Conservation (phyloP, 92 coral and sea anemone species). For the Nematostella vectensis region DNA sequence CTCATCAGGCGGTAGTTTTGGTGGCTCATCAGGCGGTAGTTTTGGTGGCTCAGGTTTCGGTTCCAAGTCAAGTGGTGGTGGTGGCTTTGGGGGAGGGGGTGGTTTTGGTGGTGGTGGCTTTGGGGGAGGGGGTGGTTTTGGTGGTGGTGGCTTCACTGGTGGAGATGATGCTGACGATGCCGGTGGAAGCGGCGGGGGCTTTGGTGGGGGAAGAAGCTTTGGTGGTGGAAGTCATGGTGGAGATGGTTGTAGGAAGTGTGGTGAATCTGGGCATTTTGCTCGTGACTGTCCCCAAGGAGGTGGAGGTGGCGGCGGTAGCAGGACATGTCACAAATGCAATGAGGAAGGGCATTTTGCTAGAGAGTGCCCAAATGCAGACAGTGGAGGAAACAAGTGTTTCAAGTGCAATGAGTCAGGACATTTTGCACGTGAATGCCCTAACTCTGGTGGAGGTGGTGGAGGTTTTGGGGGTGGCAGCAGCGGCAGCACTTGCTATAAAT, state of each 20-base stretch:
- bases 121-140: constrained; percentile 26
- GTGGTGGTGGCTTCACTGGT: constrained; percentile 29
- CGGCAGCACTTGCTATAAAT: constrained; percentile 38
- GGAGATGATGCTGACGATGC: constrained; percentile 32
- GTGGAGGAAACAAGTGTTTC: constrained; percentile 52
- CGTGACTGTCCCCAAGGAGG: constrained; percentile 50
- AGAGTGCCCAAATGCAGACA: constrained; percentile 39
- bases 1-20: constrained; percentile 31
- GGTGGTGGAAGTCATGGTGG: constrained; percentile 35
- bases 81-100: constrained; percentile 22
- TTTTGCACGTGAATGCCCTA: constrained; percentile 67
- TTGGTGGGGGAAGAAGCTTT: constrained; percentile 16
- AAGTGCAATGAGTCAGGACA: constrained; percentile 61
- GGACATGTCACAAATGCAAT: constrained; percentile 53
- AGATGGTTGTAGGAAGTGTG: constrained; percentile 43
- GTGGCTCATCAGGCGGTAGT: constrained; percentile 35
- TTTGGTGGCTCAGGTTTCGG: constrained; percentile 35
- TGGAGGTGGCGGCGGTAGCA: constrained; percentile 30
- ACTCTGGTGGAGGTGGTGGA: constrained; percentile 31
- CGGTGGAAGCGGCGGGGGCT: constrained; percentile 37
- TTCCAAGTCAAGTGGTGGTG: constrained; percentile 16
- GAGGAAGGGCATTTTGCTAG: constrained; percentile 73
- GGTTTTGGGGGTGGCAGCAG: constrained; percentile 24
- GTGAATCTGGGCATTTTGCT: constrained; percentile 59
- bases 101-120: constrained; percentile 20